A percentile compares a stretch with the other conserved stretches of the same genome.
phyloP scores from a whole-genome alignment of 2,888 invertebrate genomes.

The Mimachlamys varia region DNA sequence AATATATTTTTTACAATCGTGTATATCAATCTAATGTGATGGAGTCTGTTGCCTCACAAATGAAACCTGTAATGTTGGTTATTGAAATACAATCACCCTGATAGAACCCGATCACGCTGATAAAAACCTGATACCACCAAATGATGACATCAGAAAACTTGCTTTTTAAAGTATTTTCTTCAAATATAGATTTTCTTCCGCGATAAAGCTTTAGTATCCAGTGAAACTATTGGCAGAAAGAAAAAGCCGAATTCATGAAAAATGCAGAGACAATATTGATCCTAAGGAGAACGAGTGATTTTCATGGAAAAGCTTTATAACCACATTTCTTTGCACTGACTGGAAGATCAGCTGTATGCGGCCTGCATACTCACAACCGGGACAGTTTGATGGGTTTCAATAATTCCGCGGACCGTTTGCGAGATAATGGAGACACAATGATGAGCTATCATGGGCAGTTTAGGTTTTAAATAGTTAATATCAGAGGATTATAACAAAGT shows the following conservation, averaged over 20 bases:
- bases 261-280: slow-evolving; percentile 23
- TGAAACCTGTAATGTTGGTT: too few relatives aligned
- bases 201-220: neutral
- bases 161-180: neutral
- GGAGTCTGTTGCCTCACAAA: too few relatives aligned
- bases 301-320: neutral
- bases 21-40: too few relatives aligned
- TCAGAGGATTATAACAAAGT: neutral
- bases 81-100: too few relatives aligned
- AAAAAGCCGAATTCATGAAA: slow-evolving; percentile 25
- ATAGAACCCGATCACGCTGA: too few relatives aligned
- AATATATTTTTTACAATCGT: too few relatives aligned
- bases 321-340: neutral
- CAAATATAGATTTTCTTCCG: neutral
- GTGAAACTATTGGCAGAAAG: neutral
- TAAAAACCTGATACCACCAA: too few relatives aligned
- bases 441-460: neutral
- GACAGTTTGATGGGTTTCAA: slow-evolving; percentile 11
- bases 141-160: neutral
- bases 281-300: slow-evolving; percentile 4
- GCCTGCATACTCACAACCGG: neutral
- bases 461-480: neutral
- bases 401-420: slow-evolving; percentile 3
- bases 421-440: slow-evolving; percentile 15
- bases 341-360: neutral